phyloP scores from a whole-genome alignment of 2,113 vertebrate species.

The Cryptomyrus ogoouensis region DNA sequence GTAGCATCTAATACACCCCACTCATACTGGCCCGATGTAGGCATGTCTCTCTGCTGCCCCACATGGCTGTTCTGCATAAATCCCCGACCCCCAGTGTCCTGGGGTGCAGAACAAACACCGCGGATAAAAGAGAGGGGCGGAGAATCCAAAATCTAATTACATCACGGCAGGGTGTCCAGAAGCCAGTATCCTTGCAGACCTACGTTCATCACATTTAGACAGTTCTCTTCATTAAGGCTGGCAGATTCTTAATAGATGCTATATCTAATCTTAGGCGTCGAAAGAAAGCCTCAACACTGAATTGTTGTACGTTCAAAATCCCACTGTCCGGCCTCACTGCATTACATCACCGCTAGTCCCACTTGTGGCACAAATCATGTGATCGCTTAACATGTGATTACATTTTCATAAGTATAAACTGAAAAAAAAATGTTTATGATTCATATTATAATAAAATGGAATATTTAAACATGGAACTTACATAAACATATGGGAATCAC shows the following conservation, averaged over 20 bases:
- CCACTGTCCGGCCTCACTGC: not conserved
- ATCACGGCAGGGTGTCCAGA: slow-evolving; percentile 28
- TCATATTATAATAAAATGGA: not conserved
- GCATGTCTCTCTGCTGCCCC: slow-evolving; percentile 46
- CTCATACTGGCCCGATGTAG: slow-evolving; percentile 59
- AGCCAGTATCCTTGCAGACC: slow-evolving; percentile 13
- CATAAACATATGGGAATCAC: not conserved
- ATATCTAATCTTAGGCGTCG: not conserved
- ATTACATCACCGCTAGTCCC: not conserved
- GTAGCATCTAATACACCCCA: slow-evolving; percentile 43
- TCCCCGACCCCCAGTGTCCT: slow-evolving; percentile 30
- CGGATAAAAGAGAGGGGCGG: slow-evolving; percentile 44
- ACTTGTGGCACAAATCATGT: not conserved
- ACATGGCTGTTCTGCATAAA: slow-evolving; percentile 39
- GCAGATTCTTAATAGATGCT: not conserved
- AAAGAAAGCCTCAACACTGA: not conserved
- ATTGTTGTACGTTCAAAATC: not conserved
- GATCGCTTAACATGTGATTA: not conserved
- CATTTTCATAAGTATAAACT: not conserved
- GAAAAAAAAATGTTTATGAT: not conserved
- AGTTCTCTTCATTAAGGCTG: not conserved
- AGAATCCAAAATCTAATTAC: slow-evolving; percentile 41
- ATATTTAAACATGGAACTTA: not conserved
- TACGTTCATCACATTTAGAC: not conserved
- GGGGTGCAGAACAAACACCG: slow-evolving; percentile 51